Conservation (phyloP, 2,113 vertebrate genomes). For the Himantopus leucocephalus region DNA sequence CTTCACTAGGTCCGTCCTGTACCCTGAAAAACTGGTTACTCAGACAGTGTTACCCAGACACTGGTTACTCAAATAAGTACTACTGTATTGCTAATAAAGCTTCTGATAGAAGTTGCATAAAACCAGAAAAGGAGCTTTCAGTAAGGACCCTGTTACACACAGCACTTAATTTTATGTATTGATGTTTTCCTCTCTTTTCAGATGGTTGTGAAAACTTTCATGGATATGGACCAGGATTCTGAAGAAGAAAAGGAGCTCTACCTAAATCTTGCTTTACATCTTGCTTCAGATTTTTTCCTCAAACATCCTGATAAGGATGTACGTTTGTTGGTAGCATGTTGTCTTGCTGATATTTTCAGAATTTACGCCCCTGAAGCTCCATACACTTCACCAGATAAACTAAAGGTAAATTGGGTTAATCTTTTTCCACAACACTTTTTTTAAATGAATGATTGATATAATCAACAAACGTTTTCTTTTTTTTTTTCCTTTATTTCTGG, state of each 20-base stretch:
- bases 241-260: constrained; percentile 99
- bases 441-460: not conserved
- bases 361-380: constrained; percentile 98
- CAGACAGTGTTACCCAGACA: not conserved
- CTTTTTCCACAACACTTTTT: not conserved
- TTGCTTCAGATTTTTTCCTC: constrained; percentile 98
- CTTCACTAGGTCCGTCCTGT: not conserved
- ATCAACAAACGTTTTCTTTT: not conserved
- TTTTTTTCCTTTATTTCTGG: not conserved
- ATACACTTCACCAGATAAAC: constrained; percentile 96
- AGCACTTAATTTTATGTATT: not conserved
- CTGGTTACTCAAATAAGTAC: not conserved
- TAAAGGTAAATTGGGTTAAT: constrained; percentile 82
- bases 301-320: constrained; percentile 99
- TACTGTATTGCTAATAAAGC: not conserved
- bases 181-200: constrained; percentile 55
- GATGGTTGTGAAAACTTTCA: constrained; percentile 99
- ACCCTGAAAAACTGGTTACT: not conserved
- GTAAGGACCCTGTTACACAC: not conserved
- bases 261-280: constrained; percentile 93
- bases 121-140: not conserved
- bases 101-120: not conserved
- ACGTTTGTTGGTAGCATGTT: constrained; percentile 95
- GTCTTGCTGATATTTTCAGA: constrained; percentile 97
- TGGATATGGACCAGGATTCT: constrained; percentile 99